Conservation (phyloP, 2,113 vertebrate genomes). For the Petrocephalus zakoni region DNA sequence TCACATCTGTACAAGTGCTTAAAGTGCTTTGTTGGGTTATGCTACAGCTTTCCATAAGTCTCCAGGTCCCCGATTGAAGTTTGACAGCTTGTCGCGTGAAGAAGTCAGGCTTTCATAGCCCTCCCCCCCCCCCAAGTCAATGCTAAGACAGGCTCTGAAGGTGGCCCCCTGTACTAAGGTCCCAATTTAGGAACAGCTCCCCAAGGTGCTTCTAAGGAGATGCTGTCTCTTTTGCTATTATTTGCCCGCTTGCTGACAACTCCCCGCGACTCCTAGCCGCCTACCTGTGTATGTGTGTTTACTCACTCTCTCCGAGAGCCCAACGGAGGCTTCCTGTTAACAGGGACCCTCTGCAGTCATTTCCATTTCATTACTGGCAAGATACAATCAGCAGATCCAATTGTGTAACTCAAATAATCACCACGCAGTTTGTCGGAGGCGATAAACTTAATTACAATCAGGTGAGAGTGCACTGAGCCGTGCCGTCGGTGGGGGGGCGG, state of each 20-base stretch:
- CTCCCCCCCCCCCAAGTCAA: not conserved
- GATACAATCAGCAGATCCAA: constrained; percentile 40
- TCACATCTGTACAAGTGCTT: constrained; percentile 33
- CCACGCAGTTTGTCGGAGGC: constrained; percentile 30
- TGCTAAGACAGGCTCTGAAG: not conserved
- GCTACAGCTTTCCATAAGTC: not conserved
- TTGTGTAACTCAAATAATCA: constrained; percentile 43
- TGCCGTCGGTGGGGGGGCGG: constrained; percentile 7
- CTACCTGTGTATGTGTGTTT: constrained; percentile 1
- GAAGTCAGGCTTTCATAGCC: not conserved
- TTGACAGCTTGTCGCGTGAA: not conserved
- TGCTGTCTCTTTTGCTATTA: not conserved
- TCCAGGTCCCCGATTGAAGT: not conserved
- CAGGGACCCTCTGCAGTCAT: constrained; percentile 28
- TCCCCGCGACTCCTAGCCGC: not conserved
- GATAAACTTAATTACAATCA: constrained; percentile 40
- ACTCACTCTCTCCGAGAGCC: not conserved
- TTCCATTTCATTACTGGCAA: constrained; percentile 31
- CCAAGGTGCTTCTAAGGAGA: not conserved
- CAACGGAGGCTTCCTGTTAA: constrained; percentile 32
- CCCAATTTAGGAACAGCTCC: no score
- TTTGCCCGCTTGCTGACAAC: not conserved
- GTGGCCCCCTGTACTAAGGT: not conserved
- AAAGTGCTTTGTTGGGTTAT: constrained; percentile 26
- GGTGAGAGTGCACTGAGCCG: constrained; percentile 31